A percentile compares a stretch with the other conserved stretches of the same genome.
phyloP scores from a whole-genome alignment of 2,888 invertebrate genomes.

The Clunio marinus region DNA sequence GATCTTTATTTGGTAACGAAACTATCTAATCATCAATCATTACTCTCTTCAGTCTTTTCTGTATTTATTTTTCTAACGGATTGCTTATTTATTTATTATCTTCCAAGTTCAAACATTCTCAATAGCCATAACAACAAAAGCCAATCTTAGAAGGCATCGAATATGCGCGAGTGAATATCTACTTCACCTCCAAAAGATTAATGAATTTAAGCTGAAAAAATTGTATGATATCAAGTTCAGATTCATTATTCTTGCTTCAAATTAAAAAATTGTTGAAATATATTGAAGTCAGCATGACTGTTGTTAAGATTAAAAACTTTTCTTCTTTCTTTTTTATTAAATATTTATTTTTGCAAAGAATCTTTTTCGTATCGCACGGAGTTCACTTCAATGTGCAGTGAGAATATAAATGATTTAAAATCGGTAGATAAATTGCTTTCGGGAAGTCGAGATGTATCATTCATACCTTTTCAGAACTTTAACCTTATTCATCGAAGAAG shows the following conservation, averaged over 20 bases:
- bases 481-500: constrained; percentile 16
- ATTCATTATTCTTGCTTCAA: constrained; percentile 1
- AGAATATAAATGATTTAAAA: background rate
- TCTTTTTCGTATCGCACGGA: background rate
- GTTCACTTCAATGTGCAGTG: background rate
- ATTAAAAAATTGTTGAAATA: background rate
- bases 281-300: background rate
- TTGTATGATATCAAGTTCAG: constrained; percentile 17
- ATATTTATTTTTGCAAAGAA: too few species aligned
- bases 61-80: constrained; percentile 22
- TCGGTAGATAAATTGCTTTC: constrained; percentile 27
- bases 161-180: background rate
- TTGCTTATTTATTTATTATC: constrained; percentile 30
- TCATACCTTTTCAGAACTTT: constrained; percentile 6
- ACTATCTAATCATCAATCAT: constrained; percentile 32
- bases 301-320: too few species aligned
- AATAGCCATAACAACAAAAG: constrained; percentile 20
- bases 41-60: background rate
- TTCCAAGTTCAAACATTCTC: constrained; percentile 23
- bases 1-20: background rate
- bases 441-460: constrained; percentile 25
- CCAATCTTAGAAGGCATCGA: background rate
- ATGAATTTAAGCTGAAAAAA: constrained; percentile 21
- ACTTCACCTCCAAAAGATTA: constrained; percentile 22
- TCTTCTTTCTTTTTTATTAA: too few species aligned